Conservation (phyloP, 2,113 vertebrate genomes). For the Phycodurus eques region DNA sequence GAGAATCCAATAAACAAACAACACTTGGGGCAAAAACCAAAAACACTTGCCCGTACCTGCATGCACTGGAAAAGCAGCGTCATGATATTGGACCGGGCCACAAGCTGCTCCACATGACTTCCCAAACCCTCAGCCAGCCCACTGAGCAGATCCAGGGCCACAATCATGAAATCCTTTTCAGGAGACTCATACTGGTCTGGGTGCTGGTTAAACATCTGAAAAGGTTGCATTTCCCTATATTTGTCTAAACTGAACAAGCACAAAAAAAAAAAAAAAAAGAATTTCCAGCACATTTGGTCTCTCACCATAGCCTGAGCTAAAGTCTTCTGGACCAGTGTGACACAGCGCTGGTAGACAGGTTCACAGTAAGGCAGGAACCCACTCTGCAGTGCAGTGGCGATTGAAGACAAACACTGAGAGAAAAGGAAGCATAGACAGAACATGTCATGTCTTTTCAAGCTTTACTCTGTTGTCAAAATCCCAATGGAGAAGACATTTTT, state of each 20-base stretch:
- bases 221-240: background rate
- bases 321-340: conserved; percentile 93
- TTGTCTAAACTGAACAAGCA: too few relatives aligned
- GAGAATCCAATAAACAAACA: background rate
- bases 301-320: conserved; percentile 94
- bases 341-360: conserved; percentile 93
- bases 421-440: background rate
- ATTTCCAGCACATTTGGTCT: background rate
- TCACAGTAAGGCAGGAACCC: conserved; percentile 94
- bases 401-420: conserved; percentile 84
- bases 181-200: conserved; percentile 94
- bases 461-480: background rate
- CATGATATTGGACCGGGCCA: conserved; percentile 94
- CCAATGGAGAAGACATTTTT: background rate
- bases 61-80: conserved; percentile 94
- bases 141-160: conserved; percentile 90
- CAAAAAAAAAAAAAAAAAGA: background rate
- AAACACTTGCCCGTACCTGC: conserved; percentile 75
- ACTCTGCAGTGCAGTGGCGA: conserved; percentile 91
- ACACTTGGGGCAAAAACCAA: background rate
- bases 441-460: background rate
- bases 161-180: conserved; percentile 97
- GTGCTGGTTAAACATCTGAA: conserved; percentile 93
- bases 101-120: conserved; percentile 86
- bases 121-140: conserved; percentile 91